Conservation (phyloP, 2,888 invertebrate species). For the Cheilosia impressa region DNA sequence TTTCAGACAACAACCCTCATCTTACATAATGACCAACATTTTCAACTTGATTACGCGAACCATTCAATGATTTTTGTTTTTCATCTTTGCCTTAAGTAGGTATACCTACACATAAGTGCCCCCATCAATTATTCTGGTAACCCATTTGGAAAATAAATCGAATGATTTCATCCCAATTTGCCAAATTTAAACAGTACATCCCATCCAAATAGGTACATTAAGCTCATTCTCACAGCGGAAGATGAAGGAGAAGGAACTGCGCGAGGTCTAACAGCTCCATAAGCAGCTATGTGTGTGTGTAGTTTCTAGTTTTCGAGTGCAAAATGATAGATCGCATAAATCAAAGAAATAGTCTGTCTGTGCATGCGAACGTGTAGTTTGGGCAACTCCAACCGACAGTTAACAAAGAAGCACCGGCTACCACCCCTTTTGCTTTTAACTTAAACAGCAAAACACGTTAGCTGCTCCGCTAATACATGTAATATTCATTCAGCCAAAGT, state of each 20-base stretch:
- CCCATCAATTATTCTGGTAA: constrained; percentile 20
- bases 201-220: not conserved
- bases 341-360: constrained; percentile 29
- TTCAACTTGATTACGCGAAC: constrained; percentile 6
- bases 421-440: constrained; percentile 20
- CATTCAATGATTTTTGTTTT: constrained; percentile 2
- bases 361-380: constrained; percentile 1
- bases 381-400: constrained; percentile 37
- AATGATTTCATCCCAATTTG: constrained; percentile 11
- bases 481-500: constrained; percentile 43
- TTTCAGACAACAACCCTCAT: constrained; percentile 9
- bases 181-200: constrained; percentile 24
- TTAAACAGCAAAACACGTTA: not conserved
- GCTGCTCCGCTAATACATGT: not conserved
- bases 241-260: not conserved
- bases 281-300: no score
- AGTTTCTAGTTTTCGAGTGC: not conserved
- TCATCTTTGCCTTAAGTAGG: not conserved
- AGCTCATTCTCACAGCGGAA: not conserved
- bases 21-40: constrained; percentile 6
- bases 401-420: constrained; percentile 46
- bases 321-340: constrained; percentile 36
- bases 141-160: constrained; percentile 16
- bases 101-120: not conserved
- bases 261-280: not conserved